Evolutionary conservation across 2,888 invertebrate genomes (phyloP), one percentile per base, ranked within the genome.

Genomic region (Parascotia fuliginaria): DNA sequence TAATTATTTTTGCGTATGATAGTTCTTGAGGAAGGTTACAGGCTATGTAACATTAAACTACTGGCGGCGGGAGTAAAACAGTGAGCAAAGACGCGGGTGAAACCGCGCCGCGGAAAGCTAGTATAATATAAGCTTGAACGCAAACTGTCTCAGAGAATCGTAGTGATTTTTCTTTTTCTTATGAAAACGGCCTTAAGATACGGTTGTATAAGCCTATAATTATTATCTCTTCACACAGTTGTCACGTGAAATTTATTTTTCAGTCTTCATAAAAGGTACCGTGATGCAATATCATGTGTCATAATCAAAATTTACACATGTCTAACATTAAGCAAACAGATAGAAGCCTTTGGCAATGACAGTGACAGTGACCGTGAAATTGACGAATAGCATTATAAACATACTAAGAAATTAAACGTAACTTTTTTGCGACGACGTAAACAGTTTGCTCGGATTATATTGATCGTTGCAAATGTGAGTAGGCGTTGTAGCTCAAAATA

Each of bases 331-430:
- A 52, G 60, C 44, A 46, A 47, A 49, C 16, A 28, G 34, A 39
- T 43, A 40, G 45, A 53, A 56, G 31, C 42, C 48, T 55, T 52
- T 42, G 46, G 32, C 43, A 60, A 43, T 60, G 63, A 54, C 60
- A 70, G 45, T 60, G 63, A 54, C 60, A 70, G 45, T 71, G 68
- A 49, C 55, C 68, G 24, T 65, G 63, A 64, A 58, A 55, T 56
- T 57, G 49, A 54, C 50, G 54, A 60, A 19, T 41, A 47, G 41
- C 41, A 49, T 45, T 52, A 53, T n/a, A 48, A 27, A 57, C 38
- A 42, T 32, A 38, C 38, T 48, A 51, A 42, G 27, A 38, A 15
- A 40, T 12, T 40, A 14, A 11, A 29, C 27, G 27, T 37, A 11
- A 13, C n/a, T 16, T 32, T 32, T 49, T 24, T 9, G 24, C 24